phyloP scores from a whole-genome alignment of 2,888 invertebrate genomes.

The Epistrophe grossulariae region DNA sequence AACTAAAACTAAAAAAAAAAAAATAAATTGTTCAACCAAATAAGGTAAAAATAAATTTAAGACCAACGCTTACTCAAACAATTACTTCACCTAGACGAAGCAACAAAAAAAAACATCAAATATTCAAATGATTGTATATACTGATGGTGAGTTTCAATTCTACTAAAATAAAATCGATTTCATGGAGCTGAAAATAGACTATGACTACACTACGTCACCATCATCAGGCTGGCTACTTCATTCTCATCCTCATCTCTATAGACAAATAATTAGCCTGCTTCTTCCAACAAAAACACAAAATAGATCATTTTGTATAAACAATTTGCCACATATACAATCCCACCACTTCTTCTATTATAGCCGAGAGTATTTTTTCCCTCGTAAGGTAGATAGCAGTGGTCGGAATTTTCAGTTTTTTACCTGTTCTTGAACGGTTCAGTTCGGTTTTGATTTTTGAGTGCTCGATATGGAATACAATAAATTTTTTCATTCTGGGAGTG shows the following conservation, averaged over 20 bases:
- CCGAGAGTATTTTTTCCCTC: slow-evolving; percentile 34
- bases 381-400: slow-evolving; percentile 59
- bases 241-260: slow-evolving; percentile 30
- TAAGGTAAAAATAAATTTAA: slow-evolving; percentile 28
- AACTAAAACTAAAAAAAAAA: background rate
- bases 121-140: background rate
- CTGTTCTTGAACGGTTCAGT: slow-evolving; percentile 76
- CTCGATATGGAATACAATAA: background rate
- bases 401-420: slow-evolving; percentile 76
- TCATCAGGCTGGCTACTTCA: slow-evolving; percentile 21
- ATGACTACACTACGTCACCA: slow-evolving; percentile 72
- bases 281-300: slow-evolving; percentile 57
- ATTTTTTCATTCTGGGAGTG: background rate
- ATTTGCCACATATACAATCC: slow-evolving; percentile 42
- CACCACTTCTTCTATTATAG: slow-evolving; percentile 12
- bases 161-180: slow-evolving; percentile 57
- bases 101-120: slow-evolving; percentile 5
- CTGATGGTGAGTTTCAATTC: background rate
- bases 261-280: slow-evolving; percentile 37
- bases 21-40: background rate
- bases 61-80: background rate
- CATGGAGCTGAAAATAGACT: slow-evolving; percentile 72
- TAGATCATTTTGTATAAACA: slow-evolving; percentile 64
- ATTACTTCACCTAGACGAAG: background rate
- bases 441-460: slow-evolving; percentile 50